Evolutionary conservation across 2,888 invertebrate species (phyloP).

Genomic region (Rhagium mordax): DNA sequence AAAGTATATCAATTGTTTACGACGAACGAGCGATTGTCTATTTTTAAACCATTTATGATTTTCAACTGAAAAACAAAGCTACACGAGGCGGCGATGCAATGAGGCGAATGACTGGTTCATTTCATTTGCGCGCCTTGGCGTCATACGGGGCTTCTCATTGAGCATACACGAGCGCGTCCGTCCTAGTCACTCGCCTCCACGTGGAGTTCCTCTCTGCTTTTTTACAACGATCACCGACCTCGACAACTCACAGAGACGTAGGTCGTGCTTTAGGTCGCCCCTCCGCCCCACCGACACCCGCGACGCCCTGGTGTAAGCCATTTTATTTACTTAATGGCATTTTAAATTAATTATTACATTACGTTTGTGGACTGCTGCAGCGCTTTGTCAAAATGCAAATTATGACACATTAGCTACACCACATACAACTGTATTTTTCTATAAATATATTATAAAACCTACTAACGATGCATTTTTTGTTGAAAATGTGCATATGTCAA

Average conservation of each 20-base stretch:
- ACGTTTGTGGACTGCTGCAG: not conserved
- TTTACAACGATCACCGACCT: conserved; percentile 77
- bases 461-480: not conserved
- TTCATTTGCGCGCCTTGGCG: conserved; percentile 44
- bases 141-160: conserved; percentile 64
- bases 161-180: conserved; percentile 72
- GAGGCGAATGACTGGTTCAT: conserved; percentile 75
- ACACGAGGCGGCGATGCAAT: conserved; percentile 67
- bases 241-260: conserved; percentile 76
- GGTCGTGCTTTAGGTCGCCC: conserved; percentile 71
- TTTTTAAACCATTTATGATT: conserved; percentile 32
- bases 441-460: not conserved
- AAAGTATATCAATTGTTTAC: conserved; percentile 33
- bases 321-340: conserved; percentile 32
- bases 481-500: not conserved
- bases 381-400: not conserved
- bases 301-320: conserved; percentile 30
- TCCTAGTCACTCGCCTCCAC: conserved; percentile 72
- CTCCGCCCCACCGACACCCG: conserved; percentile 51
- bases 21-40: conserved; percentile 30
- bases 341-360: not conserved
- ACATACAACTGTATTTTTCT: not conserved
- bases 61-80: conserved; percentile 51
- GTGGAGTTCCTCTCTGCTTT: conserved; percentile 68
- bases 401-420: not conserved